Conservation (phyloP, 2,888 invertebrate genomes). For the Nesidiocoris tenuis region DNA sequence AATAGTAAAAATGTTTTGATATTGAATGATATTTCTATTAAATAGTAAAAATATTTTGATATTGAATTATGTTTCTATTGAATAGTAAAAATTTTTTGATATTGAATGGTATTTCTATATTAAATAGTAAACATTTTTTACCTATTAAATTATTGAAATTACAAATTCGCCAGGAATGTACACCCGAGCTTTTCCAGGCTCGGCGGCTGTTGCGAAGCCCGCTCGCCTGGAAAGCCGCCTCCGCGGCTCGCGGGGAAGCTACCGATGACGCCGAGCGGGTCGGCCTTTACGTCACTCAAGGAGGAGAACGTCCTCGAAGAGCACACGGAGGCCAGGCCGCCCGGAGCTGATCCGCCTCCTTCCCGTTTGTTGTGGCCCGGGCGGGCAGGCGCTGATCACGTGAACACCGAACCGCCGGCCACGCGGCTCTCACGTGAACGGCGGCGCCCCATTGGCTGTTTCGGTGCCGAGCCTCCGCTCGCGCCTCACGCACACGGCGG, state of each 20-base stretch:
- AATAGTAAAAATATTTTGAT: too few relatives aligned
- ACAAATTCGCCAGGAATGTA: too few relatives aligned
- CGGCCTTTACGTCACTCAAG: not conserved
- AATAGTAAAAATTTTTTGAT: too few relatives aligned
- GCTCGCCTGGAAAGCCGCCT: not conserved
- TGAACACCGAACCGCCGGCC: conserved; percentile 76
- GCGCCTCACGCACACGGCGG: not conserved
- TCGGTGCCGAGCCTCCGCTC: conserved; percentile 69
- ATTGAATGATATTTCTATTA: too few relatives aligned
- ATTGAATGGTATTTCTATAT: too few relatives aligned
- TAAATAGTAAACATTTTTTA: too few relatives aligned
- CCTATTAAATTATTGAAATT: too few relatives aligned
- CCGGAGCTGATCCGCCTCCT: not conserved
- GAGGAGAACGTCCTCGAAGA: not conserved
- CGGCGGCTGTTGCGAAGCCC: too few relatives aligned
- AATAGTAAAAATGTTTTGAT: too few relatives aligned
- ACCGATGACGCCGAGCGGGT: not conserved
- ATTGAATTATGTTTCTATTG: too few relatives aligned
- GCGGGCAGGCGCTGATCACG: conserved; percentile 73
- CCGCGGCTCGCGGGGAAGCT: not conserved
- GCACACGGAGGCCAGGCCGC: not conserved
- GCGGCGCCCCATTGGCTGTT: conserved; percentile 58
- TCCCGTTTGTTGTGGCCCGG: too few relatives aligned
- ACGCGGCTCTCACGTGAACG: conserved; percentile 74
- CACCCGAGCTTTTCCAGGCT: too few relatives aligned